These are phyloP conservation scores for Dasypogon diadema DNA, from an alignment of 2,888 invertebrate genomes.

Conservation along the genomic window DNA sequence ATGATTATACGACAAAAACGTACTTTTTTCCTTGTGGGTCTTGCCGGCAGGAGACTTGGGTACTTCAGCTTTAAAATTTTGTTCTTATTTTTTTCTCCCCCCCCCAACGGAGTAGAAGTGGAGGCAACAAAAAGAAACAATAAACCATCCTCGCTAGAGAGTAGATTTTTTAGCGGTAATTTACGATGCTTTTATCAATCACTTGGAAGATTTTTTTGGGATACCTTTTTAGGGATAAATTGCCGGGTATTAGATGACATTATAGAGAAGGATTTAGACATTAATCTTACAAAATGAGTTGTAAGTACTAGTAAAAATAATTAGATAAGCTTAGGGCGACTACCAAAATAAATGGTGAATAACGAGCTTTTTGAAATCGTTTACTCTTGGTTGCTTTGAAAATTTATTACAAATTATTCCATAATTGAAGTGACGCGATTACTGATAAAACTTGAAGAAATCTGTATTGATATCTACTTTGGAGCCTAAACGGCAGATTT, in stretches of 20 bases:
- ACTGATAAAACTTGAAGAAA: too few relatives aligned
- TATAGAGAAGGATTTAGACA: slow-evolving; percentile 44
- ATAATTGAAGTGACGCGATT: too few relatives aligned
- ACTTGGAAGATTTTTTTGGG: slow-evolving; percentile 38
- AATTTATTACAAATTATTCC: not conserved
- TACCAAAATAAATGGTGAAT: slow-evolving; percentile 22
- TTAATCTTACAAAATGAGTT: slow-evolving; percentile 44
- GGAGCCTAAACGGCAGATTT: too few relatives aligned
- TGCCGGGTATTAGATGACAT: slow-evolving; percentile 46
- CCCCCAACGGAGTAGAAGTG: slow-evolving; percentile 5
- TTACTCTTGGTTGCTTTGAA: not conserved
- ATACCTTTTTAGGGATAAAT: slow-evolving; percentile 32
- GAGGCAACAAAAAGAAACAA: slow-evolving; percentile 8
- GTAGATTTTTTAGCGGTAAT: slow-evolving; percentile 44
- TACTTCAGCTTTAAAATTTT: slow-evolving; percentile 19
- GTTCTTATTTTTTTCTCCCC: slow-evolving; percentile 10
- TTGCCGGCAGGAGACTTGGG: not conserved
- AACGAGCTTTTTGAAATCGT: slow-evolving; percentile 2
- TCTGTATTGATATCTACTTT: too few relatives aligned
- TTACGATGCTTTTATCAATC: slow-evolving; percentile 49
- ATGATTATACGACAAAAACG: slow-evolving; percentile 34
- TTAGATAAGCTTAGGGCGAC: slow-evolving; percentile 30
- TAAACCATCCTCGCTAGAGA: slow-evolving; percentile 21
- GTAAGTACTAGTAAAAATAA: slow-evolving; percentile 39
- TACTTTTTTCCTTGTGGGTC: not conserved